These are phyloP conservation scores for Notarius quadriscutis DNA, from an alignment of 2,113 vertebrate species.

Conservation along the genomic window DNA sequence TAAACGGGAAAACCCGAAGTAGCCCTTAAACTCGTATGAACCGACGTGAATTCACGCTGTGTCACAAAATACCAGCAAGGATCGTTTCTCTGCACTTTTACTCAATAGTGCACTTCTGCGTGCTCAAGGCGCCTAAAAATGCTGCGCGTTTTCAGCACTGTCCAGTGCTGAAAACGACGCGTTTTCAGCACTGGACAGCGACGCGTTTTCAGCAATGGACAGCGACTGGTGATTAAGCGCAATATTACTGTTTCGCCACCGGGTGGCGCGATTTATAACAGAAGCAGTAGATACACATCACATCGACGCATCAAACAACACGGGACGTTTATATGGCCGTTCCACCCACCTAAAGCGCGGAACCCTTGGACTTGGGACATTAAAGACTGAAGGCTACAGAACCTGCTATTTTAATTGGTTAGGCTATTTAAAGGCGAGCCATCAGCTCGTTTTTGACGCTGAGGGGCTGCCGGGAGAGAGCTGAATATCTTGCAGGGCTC, in stretches of 20 bases:
- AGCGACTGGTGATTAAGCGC: conserved; percentile 63
- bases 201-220: conserved; percentile 64
- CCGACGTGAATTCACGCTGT: neutral
- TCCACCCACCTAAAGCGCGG: conserved; percentile 46
- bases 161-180: neutral
- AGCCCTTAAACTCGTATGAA: neutral
- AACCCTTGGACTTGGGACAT: conserved; percentile 53
- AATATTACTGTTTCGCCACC: conserved; percentile 51
- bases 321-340: conserved; percentile 50
- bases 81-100: neutral
- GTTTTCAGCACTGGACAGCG: conserved; percentile 68
- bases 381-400: conserved; percentile 54
- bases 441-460: neutral
- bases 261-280: conserved; percentile 51
- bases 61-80: neutral
- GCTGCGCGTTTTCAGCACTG: neutral
- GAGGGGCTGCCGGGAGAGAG: conserved; percentile 9
- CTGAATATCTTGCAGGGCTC: conserved; percentile 35
- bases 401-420: neutral
- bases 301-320: conserved; percentile 69
- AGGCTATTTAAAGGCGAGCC: neutral
- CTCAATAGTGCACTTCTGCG: neutral
- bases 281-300: conserved; percentile 17
- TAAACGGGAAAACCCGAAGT: neutral
- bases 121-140: neutral